Conservation (phyloP, 2,888 invertebrate genomes). For the Leuctra nigra region DNA sequence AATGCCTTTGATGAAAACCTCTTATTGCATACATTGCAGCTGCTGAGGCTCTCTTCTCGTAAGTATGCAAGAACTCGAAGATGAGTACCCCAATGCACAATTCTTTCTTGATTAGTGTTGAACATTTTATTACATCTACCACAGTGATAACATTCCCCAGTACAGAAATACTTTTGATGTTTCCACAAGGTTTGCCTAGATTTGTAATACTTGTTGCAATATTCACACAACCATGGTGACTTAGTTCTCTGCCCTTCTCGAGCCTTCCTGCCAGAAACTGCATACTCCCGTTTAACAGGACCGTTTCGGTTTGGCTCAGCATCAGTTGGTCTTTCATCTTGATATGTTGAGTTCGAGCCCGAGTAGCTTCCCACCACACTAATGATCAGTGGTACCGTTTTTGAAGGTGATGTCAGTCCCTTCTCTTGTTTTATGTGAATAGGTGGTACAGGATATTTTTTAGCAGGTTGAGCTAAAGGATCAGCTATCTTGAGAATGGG, state of each 20-base stretch:
- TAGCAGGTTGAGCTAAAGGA: not conserved
- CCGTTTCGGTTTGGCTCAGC: not conserved
- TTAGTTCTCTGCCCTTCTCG: not conserved
- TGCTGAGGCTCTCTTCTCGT: not conserved
- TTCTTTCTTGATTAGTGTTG: not conserved
- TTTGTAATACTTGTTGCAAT: slow-evolving; percentile 19
- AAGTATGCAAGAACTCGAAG: not conserved
- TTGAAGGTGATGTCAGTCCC: no score
- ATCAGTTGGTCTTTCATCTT: not conserved
- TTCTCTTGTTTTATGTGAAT: slow-evolving; percentile 1
- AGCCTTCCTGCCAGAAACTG: not conserved
- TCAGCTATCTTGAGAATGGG: no score
- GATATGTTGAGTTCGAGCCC: not conserved
- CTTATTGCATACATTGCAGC: slow-evolving; percentile 11
- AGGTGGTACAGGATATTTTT: not conserved
- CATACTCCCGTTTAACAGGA: not conserved
- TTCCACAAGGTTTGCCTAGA: slow-evolving; percentile 14
- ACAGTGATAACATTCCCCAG: slow-evolving; percentile 5
- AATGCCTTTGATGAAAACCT: slow-evolving; percentile 7
- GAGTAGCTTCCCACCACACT: slow-evolving; percentile 9
- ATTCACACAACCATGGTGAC: slow-evolving; percentile 13
- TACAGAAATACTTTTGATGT: slow-evolving; percentile 19
- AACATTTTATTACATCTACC: slow-evolving; percentile 2
- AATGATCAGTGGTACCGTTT: not conserved
- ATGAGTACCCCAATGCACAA: slow-evolving; percentile 1